A percentile compares a stretch with the other conserved stretches of the same genome.
Evolutionary conservation across 2,888 invertebrate genomes (phyloP).

Genomic region (Omphaloscelis lunosa): DNA sequence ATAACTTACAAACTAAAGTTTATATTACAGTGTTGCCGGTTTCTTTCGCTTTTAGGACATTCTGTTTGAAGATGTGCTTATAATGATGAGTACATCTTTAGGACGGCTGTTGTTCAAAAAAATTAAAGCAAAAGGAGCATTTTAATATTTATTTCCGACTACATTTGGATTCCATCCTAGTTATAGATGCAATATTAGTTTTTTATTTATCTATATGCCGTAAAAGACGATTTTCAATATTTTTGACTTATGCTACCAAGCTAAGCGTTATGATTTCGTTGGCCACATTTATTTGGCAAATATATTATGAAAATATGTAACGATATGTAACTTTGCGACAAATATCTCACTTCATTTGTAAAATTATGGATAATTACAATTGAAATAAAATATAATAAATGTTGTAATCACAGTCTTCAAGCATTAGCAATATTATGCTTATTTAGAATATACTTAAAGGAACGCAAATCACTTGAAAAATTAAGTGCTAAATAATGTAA

Average conservation of each 20-base stretch:
- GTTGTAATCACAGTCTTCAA: slow-evolving; percentile 44
- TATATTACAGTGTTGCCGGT: slow-evolving; percentile 46
- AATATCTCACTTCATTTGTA: slow-evolving; percentile 45
- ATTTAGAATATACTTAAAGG: slow-evolving; percentile 35
- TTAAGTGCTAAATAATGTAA: slow-evolving; percentile 46
- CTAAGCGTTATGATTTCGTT: slow-evolving; percentile 52
- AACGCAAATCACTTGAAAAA: slow-evolving; percentile 38
- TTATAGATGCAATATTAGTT: not conserved
- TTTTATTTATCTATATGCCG: not conserved
- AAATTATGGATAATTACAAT: slow-evolving; percentile 32
- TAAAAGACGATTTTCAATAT: slow-evolving; percentile 9
- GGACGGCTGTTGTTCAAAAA: slow-evolving; percentile 29
- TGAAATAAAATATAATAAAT: slow-evolving; percentile 16
- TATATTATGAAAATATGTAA: slow-evolving; percentile 56
- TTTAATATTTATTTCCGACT: not conserved
- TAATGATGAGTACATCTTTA: not conserved
- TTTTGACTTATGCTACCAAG: slow-evolving; percentile 31
- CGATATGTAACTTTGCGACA: slow-evolving; percentile 54
- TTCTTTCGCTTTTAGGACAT: slow-evolving; percentile 13
- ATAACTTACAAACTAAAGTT: slow-evolving; percentile 26
- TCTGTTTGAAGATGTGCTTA: not conserved
- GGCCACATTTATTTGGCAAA: slow-evolving; percentile 64
- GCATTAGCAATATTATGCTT: slow-evolving; percentile 27
- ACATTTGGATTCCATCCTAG: not conserved
- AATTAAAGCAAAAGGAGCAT: slow-evolving; percentile 16